Evolutionary conservation across 23 tunicate genomes (phyloP).

Genomic region (Diplosoma virens): DNA sequence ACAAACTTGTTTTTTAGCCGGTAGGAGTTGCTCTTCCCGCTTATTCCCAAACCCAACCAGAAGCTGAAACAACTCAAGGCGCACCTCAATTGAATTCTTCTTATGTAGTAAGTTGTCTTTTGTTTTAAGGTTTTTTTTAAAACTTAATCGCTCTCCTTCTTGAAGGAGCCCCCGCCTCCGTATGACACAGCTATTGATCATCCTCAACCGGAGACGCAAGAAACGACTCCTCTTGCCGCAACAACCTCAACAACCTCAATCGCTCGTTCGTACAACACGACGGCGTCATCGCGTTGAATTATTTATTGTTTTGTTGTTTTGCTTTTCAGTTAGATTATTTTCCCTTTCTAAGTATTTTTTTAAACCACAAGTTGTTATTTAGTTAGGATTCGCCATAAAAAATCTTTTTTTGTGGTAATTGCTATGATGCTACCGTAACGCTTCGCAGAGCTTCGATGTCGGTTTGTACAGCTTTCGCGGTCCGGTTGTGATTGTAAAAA

Average conservation of each 20-base stretch:
- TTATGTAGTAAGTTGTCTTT: background rate
- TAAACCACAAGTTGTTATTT: too few species aligned
- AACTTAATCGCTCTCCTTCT: background rate
- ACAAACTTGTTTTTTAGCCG: background rate
- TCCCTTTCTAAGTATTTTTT: too few species aligned
- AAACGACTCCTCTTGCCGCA: background rate
- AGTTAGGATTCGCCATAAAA: too few species aligned
- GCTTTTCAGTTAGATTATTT: too few species aligned
- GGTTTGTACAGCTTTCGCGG: too few species aligned
- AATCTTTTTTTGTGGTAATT: too few species aligned
- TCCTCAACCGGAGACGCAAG: conserved; percentile 4
- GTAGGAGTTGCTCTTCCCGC: conserved; percentile 6
- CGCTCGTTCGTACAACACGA: conserved; percentile 12
- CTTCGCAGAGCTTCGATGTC: too few species aligned
- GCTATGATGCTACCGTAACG: too few species aligned
- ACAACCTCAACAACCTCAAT: background rate
- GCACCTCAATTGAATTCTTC: background rate
- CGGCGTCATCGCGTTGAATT: conserved; percentile 2
- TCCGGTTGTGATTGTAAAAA: too few species aligned
- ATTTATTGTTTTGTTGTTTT: background rate
- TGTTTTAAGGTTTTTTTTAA: background rate
- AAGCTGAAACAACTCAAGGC: background rate
- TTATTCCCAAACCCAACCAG: background rate
- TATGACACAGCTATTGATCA: background rate
- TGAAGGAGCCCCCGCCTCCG: conserved; percentile 29